phyloP scores from a whole-genome alignment of 2,888 invertebrate species.

The Junonia oenone region DNA sequence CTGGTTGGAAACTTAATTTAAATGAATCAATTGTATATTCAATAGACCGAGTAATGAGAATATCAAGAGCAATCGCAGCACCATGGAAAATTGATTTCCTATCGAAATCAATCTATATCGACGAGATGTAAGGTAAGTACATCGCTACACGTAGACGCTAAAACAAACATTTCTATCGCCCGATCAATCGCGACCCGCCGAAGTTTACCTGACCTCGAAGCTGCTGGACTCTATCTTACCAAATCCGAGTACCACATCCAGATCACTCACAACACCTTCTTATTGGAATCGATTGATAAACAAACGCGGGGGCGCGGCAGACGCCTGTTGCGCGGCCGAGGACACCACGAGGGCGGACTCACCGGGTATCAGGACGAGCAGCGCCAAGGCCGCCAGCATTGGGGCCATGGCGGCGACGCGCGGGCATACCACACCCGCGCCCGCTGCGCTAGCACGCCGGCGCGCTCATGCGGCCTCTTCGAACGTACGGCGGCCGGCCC shows the following conservation, averaged over 20 bases:
- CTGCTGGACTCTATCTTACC: conserved; percentile 19
- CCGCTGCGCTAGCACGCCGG: conserved; percentile 73
- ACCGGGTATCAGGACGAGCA: conserved; percentile 73
- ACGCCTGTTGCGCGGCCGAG: conserved; percentile 61
- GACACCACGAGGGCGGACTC: conserved; percentile 42
- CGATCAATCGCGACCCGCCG: background rate
- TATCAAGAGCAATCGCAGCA: too few species aligned
- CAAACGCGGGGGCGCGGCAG: conserved; percentile 45
- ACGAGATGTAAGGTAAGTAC: background rate
- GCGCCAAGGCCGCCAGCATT: conserved; percentile 68
- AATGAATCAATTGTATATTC: too few species aligned
- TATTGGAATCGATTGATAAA: conserved; percentile 41
- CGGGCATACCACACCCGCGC: conserved; percentile 78
- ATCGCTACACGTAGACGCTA: background rate
- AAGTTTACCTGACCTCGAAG: conserved; percentile 18
- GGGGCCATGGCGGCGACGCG: conserved; percentile 73
- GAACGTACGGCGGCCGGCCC: conserved; percentile 58
- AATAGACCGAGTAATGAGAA: too few species aligned
- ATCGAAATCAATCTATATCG: background rate
- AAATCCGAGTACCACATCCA: conserved; percentile 26
- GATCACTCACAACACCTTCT: conserved; percentile 65
- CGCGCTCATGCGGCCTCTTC: conserved; percentile 68
- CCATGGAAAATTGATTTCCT: background rate
- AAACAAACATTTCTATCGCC: background rate
- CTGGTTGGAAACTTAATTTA: too few species aligned